Percentiles rank a stretch among this genome's conserved stretches.
Conservation (phyloP, 2,888 invertebrate genomes). For the Saturnia pavonia region DNA sequence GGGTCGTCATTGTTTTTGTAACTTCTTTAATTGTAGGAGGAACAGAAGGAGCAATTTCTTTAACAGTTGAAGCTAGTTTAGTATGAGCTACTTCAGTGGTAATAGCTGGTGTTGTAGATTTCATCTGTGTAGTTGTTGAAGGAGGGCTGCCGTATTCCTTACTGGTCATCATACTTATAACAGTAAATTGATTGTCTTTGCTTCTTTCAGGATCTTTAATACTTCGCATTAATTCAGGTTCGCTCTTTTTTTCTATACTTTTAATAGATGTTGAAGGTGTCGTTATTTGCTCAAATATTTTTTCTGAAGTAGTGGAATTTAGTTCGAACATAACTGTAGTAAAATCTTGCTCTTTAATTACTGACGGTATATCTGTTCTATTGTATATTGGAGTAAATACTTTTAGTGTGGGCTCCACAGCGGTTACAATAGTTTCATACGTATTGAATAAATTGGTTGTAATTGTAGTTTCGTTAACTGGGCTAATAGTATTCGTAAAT, state of each 20-base stretch:
- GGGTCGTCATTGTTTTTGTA: slow-evolving; percentile 45
- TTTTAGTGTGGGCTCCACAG: background rate
- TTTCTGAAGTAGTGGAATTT: background rate
- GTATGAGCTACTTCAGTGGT: background rate
- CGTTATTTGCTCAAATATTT: background rate
- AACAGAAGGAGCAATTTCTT: slow-evolving; percentile 18
- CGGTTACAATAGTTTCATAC: background rate
- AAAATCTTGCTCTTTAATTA: too few species aligned
- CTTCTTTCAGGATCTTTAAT: background rate
- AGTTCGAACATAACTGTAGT: background rate
- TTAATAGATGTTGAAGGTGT: background rate
- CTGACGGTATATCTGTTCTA: background rate
- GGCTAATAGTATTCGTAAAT: background rate
- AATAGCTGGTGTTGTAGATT: background rate
- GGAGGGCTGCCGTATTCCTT: background rate
- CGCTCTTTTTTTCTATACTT: background rate
- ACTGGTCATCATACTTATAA: background rate
- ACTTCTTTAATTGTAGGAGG: slow-evolving; percentile 28
- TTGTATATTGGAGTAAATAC: slow-evolving; percentile 1
- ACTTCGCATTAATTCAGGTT: slow-evolving; percentile 1
- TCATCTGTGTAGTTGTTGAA: background rate
- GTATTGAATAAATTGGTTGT: background rate
- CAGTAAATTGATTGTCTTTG: background rate
- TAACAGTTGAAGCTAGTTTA: slow-evolving; percentile 13
- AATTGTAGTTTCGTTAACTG: background rate